Conservation (phyloP, 2,888 invertebrate species). For the Parnassius glacialis region DNA sequence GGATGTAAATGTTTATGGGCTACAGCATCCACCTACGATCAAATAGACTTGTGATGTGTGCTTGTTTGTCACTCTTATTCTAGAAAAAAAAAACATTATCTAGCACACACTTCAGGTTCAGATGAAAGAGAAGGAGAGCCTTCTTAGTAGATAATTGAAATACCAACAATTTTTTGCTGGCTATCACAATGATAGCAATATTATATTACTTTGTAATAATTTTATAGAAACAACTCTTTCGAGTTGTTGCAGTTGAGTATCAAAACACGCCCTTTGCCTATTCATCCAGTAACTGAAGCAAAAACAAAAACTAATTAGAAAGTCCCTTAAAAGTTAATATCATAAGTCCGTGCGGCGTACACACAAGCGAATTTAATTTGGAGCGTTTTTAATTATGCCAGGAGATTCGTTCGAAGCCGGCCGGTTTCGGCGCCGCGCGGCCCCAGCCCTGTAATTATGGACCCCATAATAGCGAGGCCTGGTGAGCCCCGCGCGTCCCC, state of each 20-base stretch:
- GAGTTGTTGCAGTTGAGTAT: neutral
- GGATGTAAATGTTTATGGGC: too few relatives aligned
- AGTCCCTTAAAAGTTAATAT: conserved; percentile 78
- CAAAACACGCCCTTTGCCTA: conserved; percentile 40
- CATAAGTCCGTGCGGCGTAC: conserved; percentile 69
- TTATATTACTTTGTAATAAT: too few relatives aligned
- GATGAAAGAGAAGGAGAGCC: too few relatives aligned
- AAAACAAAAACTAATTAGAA: conserved; percentile 73
- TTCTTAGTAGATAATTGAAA: too few relatives aligned
- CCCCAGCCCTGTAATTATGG: conserved; percentile 79
- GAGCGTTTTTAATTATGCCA: conserved; percentile 79
- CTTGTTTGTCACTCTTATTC: too few relatives aligned
- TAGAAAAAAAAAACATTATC: too few relatives aligned
- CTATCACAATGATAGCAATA: too few relatives aligned
- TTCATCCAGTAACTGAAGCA: conserved; percentile 49
- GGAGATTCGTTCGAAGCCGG: conserved; percentile 66
- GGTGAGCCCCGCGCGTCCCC: conserved; percentile 51
- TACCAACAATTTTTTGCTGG: too few relatives aligned
- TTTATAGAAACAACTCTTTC: too few relatives aligned
- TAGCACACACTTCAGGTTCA: too few relatives aligned
- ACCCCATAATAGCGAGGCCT: conserved; percentile 76
- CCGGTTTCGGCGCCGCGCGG: conserved; percentile 75
- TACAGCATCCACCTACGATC: too few relatives aligned
- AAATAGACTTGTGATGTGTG: too few relatives aligned
- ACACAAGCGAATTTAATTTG: conserved; percentile 80